Conservation (phyloP, 2,113 vertebrate genomes). For the Clinocottus analis region DNA sequence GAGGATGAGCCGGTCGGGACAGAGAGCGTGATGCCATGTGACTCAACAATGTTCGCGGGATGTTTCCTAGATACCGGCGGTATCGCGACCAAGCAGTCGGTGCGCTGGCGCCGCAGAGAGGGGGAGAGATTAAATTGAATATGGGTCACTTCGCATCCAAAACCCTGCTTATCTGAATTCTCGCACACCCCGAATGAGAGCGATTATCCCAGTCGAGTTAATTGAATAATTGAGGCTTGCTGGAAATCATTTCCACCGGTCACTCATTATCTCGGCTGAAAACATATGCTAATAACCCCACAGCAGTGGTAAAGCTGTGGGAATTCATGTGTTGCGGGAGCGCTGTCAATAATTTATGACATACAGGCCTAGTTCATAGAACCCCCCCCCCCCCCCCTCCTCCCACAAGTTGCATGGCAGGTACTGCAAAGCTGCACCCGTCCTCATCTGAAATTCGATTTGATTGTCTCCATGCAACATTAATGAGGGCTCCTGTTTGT, state of each 20-base stretch:
- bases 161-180: conserved; percentile 70
- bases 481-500: conserved; percentile 69
- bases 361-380: conserved; percentile 30
- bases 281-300: conserved; percentile 53
- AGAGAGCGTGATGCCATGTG: conserved; percentile 30
- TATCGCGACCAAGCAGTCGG: conserved; percentile 40
- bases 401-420: conserved; percentile 43
- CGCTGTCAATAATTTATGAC: conserved; percentile 64
- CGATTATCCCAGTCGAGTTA: conserved; percentile 52
- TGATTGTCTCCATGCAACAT: conserved; percentile 72
- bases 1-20: neutral
- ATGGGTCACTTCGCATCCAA: conserved; percentile 69
- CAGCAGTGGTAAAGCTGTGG: conserved; percentile 18
- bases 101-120: conserved; percentile 16
- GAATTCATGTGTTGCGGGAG: conserved; percentile 28
- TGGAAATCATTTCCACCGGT: conserved; percentile 49
- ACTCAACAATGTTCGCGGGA: conserved; percentile 36
- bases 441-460: conserved; percentile 68
- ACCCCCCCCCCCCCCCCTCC: conserved; percentile 2
- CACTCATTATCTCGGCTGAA: conserved; percentile 43
- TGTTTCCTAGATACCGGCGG: conserved; percentile 41
- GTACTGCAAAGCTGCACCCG: conserved; percentile 38
- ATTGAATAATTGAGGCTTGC: conserved; percentile 62
- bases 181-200: conserved; percentile 59
- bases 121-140: conserved; percentile 62